Percentiles rank a stretch among this genome's conserved stretches.
These are phyloP conservation scores for Atta cephalotes DNA, from an alignment of 1,140 invertebrate species.

Conservation along the genomic window DNA sequence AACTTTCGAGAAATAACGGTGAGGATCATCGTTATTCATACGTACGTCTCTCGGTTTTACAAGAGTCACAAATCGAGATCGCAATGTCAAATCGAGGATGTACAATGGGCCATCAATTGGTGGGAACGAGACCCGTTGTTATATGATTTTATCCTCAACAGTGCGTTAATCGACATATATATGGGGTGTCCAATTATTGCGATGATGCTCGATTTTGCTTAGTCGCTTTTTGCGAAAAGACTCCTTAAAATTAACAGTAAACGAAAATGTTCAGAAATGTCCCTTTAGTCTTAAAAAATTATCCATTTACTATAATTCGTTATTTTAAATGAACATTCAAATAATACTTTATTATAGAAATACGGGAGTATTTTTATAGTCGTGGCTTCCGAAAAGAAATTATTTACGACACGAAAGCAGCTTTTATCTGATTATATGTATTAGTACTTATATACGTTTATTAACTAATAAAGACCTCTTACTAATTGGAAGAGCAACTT, in stretches of 20 bases:
- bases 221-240: background rate
- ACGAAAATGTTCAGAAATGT: background rate
- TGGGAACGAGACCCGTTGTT: conserved; percentile 6
- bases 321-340: background rate
- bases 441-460: background rate
- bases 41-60: background rate
- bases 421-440: background rate
- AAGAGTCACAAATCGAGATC: background rate
- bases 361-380: background rate
- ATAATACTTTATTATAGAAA: background rate
- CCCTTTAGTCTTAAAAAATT: background rate
- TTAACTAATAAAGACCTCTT: background rate
- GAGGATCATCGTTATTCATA: background rate
- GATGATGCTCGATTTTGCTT: background rate
- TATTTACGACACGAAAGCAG: background rate
- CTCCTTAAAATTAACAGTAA: background rate
- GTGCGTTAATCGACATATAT: background rate
- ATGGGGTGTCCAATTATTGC: background rate
- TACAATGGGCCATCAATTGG: conserved; percentile 10
- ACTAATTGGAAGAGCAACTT: background rate
- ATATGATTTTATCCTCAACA: background rate
- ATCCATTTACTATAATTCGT: background rate
- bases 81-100: background rate
- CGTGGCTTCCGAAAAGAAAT: background rate
- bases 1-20: background rate